Percentiles rank a stretch among this genome's conserved stretches.
phyloP scores from a whole-genome alignment of 1,140 invertebrate species.

The Amphibalanus amphitrite region DNA sequence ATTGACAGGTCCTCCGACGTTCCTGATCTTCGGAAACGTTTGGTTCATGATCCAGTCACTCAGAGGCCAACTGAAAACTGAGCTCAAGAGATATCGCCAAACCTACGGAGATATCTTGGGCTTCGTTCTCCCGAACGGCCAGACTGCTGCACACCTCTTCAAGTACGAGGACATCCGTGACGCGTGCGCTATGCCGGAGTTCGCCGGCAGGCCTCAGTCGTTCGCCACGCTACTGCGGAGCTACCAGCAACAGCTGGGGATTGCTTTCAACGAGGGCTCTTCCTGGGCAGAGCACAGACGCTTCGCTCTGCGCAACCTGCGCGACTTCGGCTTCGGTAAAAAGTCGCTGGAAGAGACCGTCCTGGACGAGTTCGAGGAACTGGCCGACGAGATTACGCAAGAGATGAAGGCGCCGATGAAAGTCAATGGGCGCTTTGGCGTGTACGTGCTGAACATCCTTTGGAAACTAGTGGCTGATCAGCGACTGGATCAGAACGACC shows the following conservation, averaged over 20 bases:
- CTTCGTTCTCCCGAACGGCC: neutral
- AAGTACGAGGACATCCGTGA: neutral
- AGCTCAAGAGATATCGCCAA: neutral
- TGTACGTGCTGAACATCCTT: neutral
- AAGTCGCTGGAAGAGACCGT: slow-evolving; percentile 51
- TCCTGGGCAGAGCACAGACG: slow-evolving; percentile 7
- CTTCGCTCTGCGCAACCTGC: slow-evolving; percentile 13
- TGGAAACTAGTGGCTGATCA: neutral
- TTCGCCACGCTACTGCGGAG: neutral
- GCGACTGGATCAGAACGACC: neutral
- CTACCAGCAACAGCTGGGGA: neutral
- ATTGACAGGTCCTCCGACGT: neutral
- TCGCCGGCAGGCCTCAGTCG: neutral
- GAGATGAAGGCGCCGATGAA: neutral
- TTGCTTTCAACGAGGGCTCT: neutral
- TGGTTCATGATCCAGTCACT: neutral
- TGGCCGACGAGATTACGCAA: slow-evolving; percentile 21
- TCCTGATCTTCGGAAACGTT: neutral
- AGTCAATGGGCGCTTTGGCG: neutral
- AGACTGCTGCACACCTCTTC: neutral
- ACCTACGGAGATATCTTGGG: neutral
- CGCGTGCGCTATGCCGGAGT: neutral
- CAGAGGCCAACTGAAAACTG: neutral
- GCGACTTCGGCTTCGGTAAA: slow-evolving; percentile 49
- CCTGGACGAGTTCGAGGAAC: slow-evolving; percentile 42